Evolutionary conservation across 2,113 vertebrate genomes (phyloP).

Genomic region (Zootoca vivipara): DNA sequence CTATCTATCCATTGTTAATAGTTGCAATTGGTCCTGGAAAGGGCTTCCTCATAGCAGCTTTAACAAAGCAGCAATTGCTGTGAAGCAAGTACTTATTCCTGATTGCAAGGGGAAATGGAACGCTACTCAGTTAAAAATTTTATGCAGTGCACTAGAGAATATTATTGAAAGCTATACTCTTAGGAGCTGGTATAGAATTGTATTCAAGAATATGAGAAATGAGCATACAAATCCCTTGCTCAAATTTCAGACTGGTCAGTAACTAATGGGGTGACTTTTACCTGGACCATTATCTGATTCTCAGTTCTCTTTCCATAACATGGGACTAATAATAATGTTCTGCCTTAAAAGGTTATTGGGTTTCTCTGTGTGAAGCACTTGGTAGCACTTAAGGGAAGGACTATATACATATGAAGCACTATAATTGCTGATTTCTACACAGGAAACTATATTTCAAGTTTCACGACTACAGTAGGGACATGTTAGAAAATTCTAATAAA

Average conservation of each 20-base stretch:
- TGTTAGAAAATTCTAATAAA: constrained; percentile 50
- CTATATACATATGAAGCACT: background rate
- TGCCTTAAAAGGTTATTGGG: background rate
- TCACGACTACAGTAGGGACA: constrained; percentile 39
- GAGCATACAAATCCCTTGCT: background rate
- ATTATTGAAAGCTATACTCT: constrained; percentile 27
- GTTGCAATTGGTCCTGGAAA: constrained; percentile 33
- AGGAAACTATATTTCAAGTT: constrained; percentile 37
- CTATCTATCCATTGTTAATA: constrained; percentile 60
- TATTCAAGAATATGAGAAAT: background rate
- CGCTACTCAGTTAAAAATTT: constrained; percentile 57
- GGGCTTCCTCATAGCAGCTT: constrained; percentile 54
- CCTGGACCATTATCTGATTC: background rate
- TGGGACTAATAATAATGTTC: background rate
- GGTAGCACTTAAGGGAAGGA: background rate
- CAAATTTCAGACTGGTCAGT: background rate
- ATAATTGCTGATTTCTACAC: constrained; percentile 5
- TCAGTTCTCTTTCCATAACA: background rate
- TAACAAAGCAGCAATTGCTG: constrained; percentile 45
- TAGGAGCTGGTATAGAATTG: background rate
- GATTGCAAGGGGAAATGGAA: constrained; percentile 52
- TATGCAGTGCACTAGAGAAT: constrained; percentile 48
- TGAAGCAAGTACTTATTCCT: constrained; percentile 50
- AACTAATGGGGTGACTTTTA: background rate
- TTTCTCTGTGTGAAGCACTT: constrained; percentile 27